Evolutionary conservation across 2,113 vertebrate species (phyloP), one percentile per base, ranked within the genome.

Genomic region (Perca fluviatilis): DNA sequence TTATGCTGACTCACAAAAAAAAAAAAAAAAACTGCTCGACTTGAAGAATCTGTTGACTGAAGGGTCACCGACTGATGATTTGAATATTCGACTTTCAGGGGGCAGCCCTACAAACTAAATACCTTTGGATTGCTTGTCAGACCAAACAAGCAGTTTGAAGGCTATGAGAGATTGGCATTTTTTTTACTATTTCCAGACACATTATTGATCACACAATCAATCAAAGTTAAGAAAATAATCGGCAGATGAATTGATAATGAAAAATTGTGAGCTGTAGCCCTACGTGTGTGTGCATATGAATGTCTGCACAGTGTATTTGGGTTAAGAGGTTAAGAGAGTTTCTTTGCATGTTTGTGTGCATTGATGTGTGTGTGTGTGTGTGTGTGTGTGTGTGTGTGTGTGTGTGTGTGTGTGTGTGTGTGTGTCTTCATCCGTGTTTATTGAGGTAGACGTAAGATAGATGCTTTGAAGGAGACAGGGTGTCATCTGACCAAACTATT

Each of bases 401-500:
- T 25, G 30, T 40, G 40, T 70, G 19, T n/a, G 8, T 25, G 33
- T 43, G 10, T 77, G 58, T 72, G 64, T 58, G 19, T 40, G 16
- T 25, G 33, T 43, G 40, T 70, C 4, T 72, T 47, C 18, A 53
- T 74, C 27, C 0, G 0, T 65, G 51, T 54, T 25, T 63, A 43
- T 65, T 11, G 47, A 72, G 74, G 53, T 21, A 74, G 30, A 61
- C 43, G 57, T 50, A 50, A 50, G 64, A 86, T 57, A 85, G 18
- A n/a, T 80, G 61, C 83, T 80, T 83, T 79, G 57, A 88, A 82
- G 65, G 16, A 82, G 74, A 75, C 2, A 1, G 36, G 21, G 62
- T 79, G 58, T 86, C 57, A 27, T 86, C 77, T 70, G 64, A 77
- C 84, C 33, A 85, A 79, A 73, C 83, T 92, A 91, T 91, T 94